phyloP scores from a whole-genome alignment of 2,888 invertebrate genomes.

The Folsomia manolachei region DNA sequence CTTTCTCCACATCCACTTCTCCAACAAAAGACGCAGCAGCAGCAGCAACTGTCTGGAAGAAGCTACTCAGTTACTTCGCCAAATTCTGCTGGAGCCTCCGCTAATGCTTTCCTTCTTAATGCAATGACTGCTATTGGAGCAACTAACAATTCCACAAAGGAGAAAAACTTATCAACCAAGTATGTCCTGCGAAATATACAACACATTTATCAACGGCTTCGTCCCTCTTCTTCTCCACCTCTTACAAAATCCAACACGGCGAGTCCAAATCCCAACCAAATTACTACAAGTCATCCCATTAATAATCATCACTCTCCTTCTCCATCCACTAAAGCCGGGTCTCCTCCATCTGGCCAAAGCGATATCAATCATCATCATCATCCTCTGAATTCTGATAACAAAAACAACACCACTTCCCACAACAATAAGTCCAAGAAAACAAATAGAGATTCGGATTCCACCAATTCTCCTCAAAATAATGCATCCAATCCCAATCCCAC shows the following conservation, averaged over 20 bases:
- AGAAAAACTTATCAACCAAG: slow-evolving; percentile 43
- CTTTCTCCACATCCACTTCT: slow-evolving; percentile 1
- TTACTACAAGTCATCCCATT: slow-evolving; percentile 33
- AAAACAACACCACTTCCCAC: neutral
- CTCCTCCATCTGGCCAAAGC: slow-evolving; percentile 9
- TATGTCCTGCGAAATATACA: slow-evolving; percentile 49
- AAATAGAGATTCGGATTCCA: slow-evolving; percentile 26
- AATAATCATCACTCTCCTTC: slow-evolving; percentile 32
- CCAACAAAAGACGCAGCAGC: slow-evolving; percentile 8
- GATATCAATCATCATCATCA: slow-evolving; percentile 26
- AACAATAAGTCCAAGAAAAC: slow-evolving; percentile 12
- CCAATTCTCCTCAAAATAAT: slow-evolving; percentile 22
- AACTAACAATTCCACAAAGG: neutral
- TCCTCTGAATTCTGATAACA: slow-evolving; percentile 9
- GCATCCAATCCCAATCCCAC: slow-evolving; percentile 12
- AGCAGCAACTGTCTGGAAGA: neutral
- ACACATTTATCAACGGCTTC: slow-evolving; percentile 49
- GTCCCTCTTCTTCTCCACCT: slow-evolving; percentile 27
- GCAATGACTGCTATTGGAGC: neutral
- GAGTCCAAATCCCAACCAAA: slow-evolving; percentile 25
- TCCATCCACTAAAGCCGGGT: slow-evolving; percentile 8
- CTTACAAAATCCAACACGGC: slow-evolving; percentile 10
- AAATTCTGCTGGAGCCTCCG: neutral
- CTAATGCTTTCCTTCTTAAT: neutral
- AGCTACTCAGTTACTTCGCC: neutral